A percentile compares a stretch with the other conserved stretches of the same genome.
Conservation (phyloP, 2,888 invertebrate species). For the Anoncus sp. region DNA sequence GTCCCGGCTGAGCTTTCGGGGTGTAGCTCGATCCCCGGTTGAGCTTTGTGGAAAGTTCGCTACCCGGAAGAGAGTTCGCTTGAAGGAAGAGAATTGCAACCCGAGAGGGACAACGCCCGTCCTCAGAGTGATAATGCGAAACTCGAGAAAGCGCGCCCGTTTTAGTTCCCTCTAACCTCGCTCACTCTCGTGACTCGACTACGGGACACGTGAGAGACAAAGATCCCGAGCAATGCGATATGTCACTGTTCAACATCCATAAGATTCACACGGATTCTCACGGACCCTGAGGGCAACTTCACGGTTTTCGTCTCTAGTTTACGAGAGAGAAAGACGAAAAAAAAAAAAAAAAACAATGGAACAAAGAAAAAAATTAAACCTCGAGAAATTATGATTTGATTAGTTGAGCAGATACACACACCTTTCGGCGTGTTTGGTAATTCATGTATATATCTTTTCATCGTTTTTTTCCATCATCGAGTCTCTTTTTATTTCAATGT, state of each 20-base stretch:
- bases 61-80: constrained; percentile 31
- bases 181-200: constrained; percentile 50
- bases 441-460: no score
- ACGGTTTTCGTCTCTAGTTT: constrained; percentile 6
- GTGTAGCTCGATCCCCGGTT: constrained; percentile 31
- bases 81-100: constrained; percentile 48
- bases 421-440: no score
- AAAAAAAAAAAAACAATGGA: neutral
- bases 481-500: no score
- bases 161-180: constrained; percentile 49
- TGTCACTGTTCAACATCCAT: constrained; percentile 45
- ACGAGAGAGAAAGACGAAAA: neutral
- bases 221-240: constrained; percentile 43
- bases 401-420: no score
- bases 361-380: neutral
- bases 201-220: constrained; percentile 30
- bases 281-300: constrained; percentile 25
- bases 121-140: constrained; percentile 58
- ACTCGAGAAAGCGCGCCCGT: constrained; percentile 57
- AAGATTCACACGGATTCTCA: neutral
- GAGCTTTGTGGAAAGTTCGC: constrained; percentile 48
- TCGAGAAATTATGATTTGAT: neutral
- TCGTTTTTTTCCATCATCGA: no score
- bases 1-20: constrained; percentile 5
- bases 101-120: constrained; percentile 58